Percentiles rank a stretch among this genome's conserved stretches.
Evolutionary conservation across 1,140 invertebrate species (phyloP).

Genomic region (Solen grandis): DNA sequence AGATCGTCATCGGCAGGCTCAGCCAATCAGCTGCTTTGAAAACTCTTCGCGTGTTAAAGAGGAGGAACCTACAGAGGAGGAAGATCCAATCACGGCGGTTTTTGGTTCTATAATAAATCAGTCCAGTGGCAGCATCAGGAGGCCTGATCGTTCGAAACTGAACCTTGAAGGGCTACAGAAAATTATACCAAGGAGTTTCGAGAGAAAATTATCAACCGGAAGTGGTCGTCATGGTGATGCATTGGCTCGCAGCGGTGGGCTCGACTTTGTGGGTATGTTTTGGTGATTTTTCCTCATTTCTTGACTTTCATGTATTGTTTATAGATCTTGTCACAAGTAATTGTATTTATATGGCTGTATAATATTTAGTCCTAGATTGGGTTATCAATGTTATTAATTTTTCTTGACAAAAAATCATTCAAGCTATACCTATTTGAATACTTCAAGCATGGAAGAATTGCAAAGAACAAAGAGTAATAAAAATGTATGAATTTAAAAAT

Average conservation of each 20-base stretch:
- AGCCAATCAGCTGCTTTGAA: background rate
- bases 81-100: conserved; percentile 36
- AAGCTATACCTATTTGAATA: no score
- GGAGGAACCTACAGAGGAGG: background rate
- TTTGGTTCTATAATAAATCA: conserved; percentile 42
- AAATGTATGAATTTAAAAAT: no score
- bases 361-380: no score
- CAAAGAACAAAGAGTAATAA: no score
- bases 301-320: background rate
- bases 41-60: background rate
- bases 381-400: no score
- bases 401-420: no score
- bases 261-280: conserved; percentile 28
- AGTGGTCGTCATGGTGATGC: background rate
- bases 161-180: conserved; percentile 19
- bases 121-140: background rate
- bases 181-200: conserved; percentile 15
- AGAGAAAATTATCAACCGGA: background rate
- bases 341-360: background rate
- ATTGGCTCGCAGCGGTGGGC: background rate
- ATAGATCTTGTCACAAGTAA: background rate
- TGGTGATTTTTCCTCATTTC: background rate
- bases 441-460: no score
- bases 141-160: conserved; percentile 34
- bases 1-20: background rate